phyloP scores from a whole-genome alignment of 1,140 invertebrate species.

The Cecropterus lyciades region DNA sequence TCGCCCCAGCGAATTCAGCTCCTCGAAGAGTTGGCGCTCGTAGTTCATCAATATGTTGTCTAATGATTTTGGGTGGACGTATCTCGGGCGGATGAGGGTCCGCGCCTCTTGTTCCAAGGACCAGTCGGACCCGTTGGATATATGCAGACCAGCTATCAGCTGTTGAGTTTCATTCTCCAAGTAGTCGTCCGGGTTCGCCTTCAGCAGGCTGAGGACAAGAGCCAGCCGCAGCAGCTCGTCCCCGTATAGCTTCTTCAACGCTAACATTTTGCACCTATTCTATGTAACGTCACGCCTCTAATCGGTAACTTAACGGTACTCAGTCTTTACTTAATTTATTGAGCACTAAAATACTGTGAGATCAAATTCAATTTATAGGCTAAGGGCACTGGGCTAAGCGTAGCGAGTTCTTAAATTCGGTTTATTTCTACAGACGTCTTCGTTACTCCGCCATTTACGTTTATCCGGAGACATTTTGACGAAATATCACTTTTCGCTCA shows the following conservation, averaged over 20 bases:
- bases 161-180: conserved; percentile 84
- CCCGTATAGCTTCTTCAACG: conserved; percentile 90
- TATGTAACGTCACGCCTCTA: conserved; percentile 17
- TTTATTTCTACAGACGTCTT: conserved; percentile 44
- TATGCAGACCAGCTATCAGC: conserved; percentile 82
- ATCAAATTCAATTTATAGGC: conserved; percentile 55
- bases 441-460: conserved; percentile 61
- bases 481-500: conserved; percentile 53
- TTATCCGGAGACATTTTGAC: conserved; percentile 76
- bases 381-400: conserved; percentile 45
- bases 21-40: conserved; percentile 90
- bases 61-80: conserved; percentile 89
- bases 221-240: conserved; percentile 92
- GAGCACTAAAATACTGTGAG: conserved; percentile 79
- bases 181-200: conserved; percentile 89
- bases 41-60: conserved; percentile 90
- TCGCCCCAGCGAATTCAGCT: conserved; percentile 88
- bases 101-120: conserved; percentile 84
- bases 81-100: conserved; percentile 85
- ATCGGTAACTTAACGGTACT: conserved; percentile 44
- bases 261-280: conserved; percentile 84
- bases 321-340: conserved; percentile 60
- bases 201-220: conserved; percentile 90
- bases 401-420: conserved; percentile 55
- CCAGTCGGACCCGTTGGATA: conserved; percentile 88